phyloP scores from a whole-genome alignment of 2,888 invertebrate species.

The Cistogaster globosa region DNA sequence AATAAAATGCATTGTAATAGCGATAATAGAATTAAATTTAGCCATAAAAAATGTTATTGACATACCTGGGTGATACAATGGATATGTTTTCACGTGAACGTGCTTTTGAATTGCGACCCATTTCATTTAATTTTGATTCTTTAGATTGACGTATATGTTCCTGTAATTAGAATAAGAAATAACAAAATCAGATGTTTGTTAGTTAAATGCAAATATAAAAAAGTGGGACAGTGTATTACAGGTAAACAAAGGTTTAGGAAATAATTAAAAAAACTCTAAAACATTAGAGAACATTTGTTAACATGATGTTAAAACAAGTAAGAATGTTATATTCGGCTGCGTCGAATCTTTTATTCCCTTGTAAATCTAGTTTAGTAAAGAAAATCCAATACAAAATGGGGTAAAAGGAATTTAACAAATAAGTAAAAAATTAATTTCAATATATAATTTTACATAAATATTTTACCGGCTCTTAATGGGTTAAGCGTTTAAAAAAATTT shows the following conservation, averaged over 20 bases:
- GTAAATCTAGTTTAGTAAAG: too few species aligned
- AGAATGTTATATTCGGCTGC: too few species aligned
- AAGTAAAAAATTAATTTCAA: too few species aligned
- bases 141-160: slow-evolving; percentile 91
- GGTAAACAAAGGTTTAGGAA: slow-evolving; percentile 1
- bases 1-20: slow-evolving; percentile 38
- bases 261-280: neutral
- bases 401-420: too few species aligned
- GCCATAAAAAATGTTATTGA: neutral
- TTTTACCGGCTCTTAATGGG: too few species aligned
- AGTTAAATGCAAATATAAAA: neutral
- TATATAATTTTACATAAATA: too few species aligned
- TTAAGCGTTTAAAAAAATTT: too few species aligned
- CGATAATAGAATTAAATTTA: slow-evolving; percentile 39
- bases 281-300: too few species aligned
- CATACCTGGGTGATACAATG: slow-evolving; percentile 75
- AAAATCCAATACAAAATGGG: too few species aligned
- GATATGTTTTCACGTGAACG: slow-evolving; percentile 83
- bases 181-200: neutral
- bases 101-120: slow-evolving; percentile 84
- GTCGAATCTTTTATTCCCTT: too few species aligned
- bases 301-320: too few species aligned
- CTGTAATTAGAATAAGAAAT: slow-evolving; percentile 81
- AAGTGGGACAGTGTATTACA: neutral
- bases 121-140: slow-evolving; percentile 89